phyloP scores from a whole-genome alignment of 1,140 invertebrate genomes.

The Zophobas atratus region DNA sequence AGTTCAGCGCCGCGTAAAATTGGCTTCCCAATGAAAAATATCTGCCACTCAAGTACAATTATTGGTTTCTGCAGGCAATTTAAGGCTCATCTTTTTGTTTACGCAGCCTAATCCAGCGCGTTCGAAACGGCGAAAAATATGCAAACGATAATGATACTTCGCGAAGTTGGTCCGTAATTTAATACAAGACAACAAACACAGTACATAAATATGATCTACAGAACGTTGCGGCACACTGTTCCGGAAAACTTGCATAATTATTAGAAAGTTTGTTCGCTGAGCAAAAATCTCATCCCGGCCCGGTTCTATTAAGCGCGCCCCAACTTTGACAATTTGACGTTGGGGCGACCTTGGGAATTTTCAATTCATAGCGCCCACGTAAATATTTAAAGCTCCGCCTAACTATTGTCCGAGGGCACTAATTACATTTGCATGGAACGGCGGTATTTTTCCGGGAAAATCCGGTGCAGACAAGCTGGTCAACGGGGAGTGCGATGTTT shows the following conservation, averaged over 20 bases:
- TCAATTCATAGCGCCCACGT: not conserved
- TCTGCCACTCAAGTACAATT: no score
- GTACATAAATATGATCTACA: conserved; percentile 23
- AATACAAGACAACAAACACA: conserved; percentile 7
- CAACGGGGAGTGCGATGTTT: conserved; percentile 17
- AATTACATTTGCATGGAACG: conserved; percentile 3
- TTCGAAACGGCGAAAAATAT: conserved; percentile 14
- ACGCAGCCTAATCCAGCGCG: not conserved
- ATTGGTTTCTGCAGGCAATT: no score
- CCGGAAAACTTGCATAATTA: not conserved
- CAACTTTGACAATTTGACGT: not conserved
- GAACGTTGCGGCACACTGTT: not conserved
- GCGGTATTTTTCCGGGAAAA: not conserved
- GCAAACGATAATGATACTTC: conserved; percentile 35
- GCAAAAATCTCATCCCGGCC: not conserved
- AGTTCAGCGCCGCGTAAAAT: no score
- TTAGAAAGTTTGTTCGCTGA: conserved; percentile 1
- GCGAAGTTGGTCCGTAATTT: conserved; percentile 4
- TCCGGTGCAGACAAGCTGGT: conserved; percentile 10
- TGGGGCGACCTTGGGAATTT: not conserved
- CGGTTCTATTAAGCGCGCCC: not conserved
- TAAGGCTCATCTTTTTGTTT: not conserved
- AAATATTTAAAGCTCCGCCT: not conserved
- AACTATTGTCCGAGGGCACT: conserved; percentile 1
- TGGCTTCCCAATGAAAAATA: no score